Conservation (phyloP, 2,113 vertebrate species). For the Pipra filicauda region DNA sequence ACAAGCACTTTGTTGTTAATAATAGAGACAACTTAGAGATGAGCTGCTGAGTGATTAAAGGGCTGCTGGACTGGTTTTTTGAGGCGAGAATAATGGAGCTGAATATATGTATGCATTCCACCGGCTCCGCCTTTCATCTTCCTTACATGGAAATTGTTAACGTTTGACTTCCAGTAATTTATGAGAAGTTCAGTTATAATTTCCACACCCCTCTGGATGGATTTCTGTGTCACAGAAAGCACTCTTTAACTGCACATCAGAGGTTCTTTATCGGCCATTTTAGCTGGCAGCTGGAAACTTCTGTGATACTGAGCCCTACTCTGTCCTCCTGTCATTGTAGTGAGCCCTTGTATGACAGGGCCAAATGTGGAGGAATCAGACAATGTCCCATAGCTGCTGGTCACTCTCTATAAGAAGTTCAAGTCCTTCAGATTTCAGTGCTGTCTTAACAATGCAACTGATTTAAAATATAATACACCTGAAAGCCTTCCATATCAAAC, state of each 20-base stretch:
- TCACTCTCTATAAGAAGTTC: neutral
- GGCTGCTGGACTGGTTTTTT: neutral
- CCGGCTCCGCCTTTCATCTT: neutral
- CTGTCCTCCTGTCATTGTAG: neutral
- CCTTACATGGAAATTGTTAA: neutral
- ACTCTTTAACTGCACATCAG: neutral
- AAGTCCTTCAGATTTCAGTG: neutral
- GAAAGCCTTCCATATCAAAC: neutral
- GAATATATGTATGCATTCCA: neutral
- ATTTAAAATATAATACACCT: neutral
- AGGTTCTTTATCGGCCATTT: neutral
- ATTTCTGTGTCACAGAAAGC: neutral
- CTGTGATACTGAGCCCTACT: neutral
- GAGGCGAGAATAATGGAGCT: neutral
- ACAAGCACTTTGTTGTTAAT: neutral
- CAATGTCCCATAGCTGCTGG: neutral
- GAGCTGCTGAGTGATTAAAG: conserved; percentile 8
- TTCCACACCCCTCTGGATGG: neutral
- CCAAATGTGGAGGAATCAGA: neutral
- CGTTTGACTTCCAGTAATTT: neutral
- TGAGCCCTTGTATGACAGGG: neutral
- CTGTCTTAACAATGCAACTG: neutral
- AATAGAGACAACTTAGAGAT: neutral
- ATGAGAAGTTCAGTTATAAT: neutral
- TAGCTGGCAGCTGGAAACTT: neutral